A percentile compares a stretch with the other conserved stretches of the same genome.
Conservation (phyloP, 2,888 invertebrate genomes). For the Lycophotia porphyrea region DNA sequence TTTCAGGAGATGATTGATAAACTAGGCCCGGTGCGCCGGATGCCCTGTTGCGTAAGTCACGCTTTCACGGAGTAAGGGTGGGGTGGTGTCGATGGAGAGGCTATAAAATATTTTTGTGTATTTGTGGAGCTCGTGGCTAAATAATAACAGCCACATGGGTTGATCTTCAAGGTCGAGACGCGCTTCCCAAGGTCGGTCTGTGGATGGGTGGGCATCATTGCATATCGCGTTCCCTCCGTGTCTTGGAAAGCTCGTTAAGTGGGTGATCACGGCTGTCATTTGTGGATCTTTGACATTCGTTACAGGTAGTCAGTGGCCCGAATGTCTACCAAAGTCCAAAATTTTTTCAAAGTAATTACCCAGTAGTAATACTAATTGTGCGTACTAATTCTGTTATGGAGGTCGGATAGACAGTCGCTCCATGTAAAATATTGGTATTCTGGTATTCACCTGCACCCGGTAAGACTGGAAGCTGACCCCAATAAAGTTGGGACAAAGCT, state of each 20-base stretch:
- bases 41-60: slow-evolving; percentile 61
- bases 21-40: slow-evolving; percentile 38
- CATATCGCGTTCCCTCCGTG: not conserved
- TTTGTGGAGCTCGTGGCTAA: not conserved
- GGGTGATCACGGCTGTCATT: not conserved
- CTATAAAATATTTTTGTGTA: not conserved
- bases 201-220: not conserved
- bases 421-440: not conserved
- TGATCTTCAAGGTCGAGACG: not conserved
- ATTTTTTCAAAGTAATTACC: not conserved
- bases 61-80: slow-evolving; percentile 43
- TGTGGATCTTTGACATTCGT: not conserved
- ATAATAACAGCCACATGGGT: not conserved
- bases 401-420: not conserved
- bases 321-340: not conserved
- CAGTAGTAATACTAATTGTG: too few species aligned
- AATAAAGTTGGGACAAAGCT: not conserved
- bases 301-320: not conserved
- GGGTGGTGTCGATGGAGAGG: slow-evolving; percentile 48
- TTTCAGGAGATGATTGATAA: slow-evolving; percentile 72
- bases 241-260: not conserved
- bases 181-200: not conserved
- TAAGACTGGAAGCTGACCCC: not conserved
- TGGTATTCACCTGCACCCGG: not conserved
- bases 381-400: not conserved